These are phyloP conservation scores for Nautilus pompilius DNA, from an alignment of 1,140 invertebrate genomes.

Conservation along the genomic window DNA sequence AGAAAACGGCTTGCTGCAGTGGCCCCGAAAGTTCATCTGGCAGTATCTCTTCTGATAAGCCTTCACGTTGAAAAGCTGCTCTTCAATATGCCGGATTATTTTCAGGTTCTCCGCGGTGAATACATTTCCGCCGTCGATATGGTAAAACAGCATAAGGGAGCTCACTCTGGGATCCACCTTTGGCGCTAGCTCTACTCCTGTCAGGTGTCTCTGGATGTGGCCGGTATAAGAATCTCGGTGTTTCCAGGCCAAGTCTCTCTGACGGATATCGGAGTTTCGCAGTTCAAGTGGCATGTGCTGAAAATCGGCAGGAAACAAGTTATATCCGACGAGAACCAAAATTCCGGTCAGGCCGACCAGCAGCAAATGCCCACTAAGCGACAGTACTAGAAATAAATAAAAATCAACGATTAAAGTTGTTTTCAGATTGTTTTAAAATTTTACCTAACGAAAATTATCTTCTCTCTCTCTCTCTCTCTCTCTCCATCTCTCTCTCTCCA, in stretches of 20 bases:
- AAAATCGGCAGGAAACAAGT: constrained; percentile 28
- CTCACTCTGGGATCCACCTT: too few species aligned
- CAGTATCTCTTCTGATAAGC: constrained; percentile 18
- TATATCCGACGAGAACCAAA: constrained; percentile 16
- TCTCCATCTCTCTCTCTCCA: too few species aligned
- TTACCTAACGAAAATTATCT: too few species aligned
- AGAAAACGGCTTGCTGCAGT: constrained; percentile 15
- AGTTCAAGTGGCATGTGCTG: constrained; percentile 25
- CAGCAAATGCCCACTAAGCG: constrained; percentile 13
- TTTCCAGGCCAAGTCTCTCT: constrained; percentile 18
- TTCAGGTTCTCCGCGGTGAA: constrained; percentile 15
- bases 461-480: too few species aligned
- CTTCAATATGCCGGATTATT: constrained; percentile 19
- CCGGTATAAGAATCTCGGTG: too few species aligned
- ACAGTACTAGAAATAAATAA: constrained; percentile 16
- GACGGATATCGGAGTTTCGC: constrained; percentile 14
- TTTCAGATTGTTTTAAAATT: too few species aligned
- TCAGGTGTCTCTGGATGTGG: too few species aligned
- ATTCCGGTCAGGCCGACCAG: constrained; percentile 24
- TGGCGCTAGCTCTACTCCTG: too few species aligned
- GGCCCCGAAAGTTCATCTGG: constrained; percentile 4
- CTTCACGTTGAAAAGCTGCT: constrained; percentile 4
- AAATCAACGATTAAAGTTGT: too few species aligned
- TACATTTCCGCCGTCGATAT: constrained; percentile 11
- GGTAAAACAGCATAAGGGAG: constrained; percentile 16